phyloP scores from a whole-genome alignment of 2,888 invertebrate genomes.

The Mimumesa dahlbomi region DNA sequence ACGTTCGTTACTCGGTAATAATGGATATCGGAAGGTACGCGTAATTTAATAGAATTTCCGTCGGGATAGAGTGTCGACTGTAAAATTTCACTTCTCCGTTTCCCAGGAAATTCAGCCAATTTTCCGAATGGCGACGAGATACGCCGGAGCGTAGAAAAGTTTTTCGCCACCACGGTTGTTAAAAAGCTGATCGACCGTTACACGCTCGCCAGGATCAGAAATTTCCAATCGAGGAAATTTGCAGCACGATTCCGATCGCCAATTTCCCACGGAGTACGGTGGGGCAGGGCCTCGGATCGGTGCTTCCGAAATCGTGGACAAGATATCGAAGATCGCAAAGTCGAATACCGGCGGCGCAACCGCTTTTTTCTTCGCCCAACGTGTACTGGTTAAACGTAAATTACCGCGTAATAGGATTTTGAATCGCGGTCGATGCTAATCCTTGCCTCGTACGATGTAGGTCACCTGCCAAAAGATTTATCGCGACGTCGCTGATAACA shows the following conservation, averaged over 20 bases:
- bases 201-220: too few relatives aligned
- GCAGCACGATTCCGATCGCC: too few relatives aligned
- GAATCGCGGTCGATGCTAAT: constrained; percentile 41
- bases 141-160: too few relatives aligned
- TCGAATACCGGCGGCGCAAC: too few relatives aligned
- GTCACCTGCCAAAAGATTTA: constrained; percentile 31
- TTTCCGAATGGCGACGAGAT: too few relatives aligned
- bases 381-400: constrained; percentile 29
- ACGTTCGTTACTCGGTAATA: constrained; percentile 43
- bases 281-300: too few relatives aligned
- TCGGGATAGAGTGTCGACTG: constrained; percentile 12
- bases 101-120: too few relatives aligned
- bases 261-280: too few relatives aligned
- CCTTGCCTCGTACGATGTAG: constrained; percentile 38
- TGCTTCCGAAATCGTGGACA: too few relatives aligned
- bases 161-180: too few relatives aligned
- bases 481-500: constrained; percentile 24
- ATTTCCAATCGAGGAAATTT: too few relatives aligned
- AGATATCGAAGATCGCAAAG: constrained; percentile 39
- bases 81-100: constrained; percentile 20
- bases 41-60: constrained; percentile 39
- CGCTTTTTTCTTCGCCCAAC: background rate
- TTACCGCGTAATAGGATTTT: constrained; percentile 53
- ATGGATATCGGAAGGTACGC: constrained; percentile 47
- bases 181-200: too few relatives aligned